These are phyloP conservation scores for Chloroceryle aenea DNA, from an alignment of 2,113 vertebrate genomes.

Conservation along the genomic window DNA sequence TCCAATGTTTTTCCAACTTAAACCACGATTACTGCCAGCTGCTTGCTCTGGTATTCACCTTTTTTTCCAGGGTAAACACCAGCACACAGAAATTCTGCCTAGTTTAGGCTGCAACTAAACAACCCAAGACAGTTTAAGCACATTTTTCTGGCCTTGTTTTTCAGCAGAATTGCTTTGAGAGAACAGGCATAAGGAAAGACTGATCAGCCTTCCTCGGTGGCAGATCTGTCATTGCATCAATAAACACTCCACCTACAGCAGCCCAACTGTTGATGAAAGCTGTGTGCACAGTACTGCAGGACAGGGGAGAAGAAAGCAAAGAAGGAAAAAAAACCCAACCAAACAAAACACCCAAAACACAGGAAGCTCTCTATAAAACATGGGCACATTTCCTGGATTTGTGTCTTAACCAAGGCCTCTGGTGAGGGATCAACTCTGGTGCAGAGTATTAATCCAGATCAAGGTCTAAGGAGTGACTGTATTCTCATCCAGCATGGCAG, in stretches of 20 bases:
- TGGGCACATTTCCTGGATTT: background rate
- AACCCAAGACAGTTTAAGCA: background rate
- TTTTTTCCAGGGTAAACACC: background rate
- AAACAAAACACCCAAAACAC: too few relatives aligned
- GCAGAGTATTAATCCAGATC: background rate
- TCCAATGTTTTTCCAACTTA: background rate
- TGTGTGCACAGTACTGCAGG: fast-evolving
- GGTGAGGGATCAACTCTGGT: background rate
- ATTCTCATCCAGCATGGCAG: background rate
- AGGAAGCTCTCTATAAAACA: background rate
- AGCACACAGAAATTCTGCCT: background rate
- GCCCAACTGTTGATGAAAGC: background rate
- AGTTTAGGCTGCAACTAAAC: background rate
- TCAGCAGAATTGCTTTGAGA: background rate
- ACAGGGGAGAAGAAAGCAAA: background rate
- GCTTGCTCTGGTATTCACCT: background rate
- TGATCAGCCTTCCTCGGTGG: background rate
- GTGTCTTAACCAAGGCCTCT: background rate
- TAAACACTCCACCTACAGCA: background rate
- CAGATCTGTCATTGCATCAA: background rate
- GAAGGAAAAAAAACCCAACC: too few relatives aligned
- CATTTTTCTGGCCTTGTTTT: background rate
- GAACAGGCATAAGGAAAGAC: fast-evolving
- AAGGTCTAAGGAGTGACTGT: background rate
- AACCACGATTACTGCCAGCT: background rate